These are phyloP conservation scores for Horisme vitalbata DNA, from an alignment of 2,888 invertebrate genomes.

Conservation along the genomic window DNA sequence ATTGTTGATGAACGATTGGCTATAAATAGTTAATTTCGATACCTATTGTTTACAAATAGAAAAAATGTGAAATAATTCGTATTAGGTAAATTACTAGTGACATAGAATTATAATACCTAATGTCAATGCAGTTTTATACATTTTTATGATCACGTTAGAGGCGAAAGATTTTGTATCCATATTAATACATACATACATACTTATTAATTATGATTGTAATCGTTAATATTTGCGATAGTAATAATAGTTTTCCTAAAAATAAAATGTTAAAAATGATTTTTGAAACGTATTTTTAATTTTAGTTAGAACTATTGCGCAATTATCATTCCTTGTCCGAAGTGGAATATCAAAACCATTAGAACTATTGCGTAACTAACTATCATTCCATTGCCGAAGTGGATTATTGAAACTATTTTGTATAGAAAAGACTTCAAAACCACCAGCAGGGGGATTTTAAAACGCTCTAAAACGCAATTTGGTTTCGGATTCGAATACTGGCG, in stretches of 20 bases:
- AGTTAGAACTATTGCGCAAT: no score
- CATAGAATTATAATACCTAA: slow-evolving; percentile 44
- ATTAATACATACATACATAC: slow-evolving; percentile 56
- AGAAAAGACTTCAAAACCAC: no score
- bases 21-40: slow-evolving; percentile 35
- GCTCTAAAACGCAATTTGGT: no score
- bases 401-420: no score
- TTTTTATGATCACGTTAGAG: slow-evolving; percentile 70
- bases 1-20: slow-evolving; percentile 33
- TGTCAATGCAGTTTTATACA: slow-evolving; percentile 70
- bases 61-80: slow-evolving; percentile 36
- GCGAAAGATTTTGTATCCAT: slow-evolving; percentile 70
- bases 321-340: no score
- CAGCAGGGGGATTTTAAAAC: no score
- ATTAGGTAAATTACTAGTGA: slow-evolving; percentile 50
- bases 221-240: slow-evolving; percentile 69
- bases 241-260: slow-evolving; percentile 68
- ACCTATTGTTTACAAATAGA: slow-evolving; percentile 26
- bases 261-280: slow-evolving; percentile 40
- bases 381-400: no score
- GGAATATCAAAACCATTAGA: no score
- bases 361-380: no score
- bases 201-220: slow-evolving; percentile 70
- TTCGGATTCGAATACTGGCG: no score
- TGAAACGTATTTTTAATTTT: no score